Conservation (phyloP, 2,888 invertebrate genomes). For the Salpingus planirostris region DNA sequence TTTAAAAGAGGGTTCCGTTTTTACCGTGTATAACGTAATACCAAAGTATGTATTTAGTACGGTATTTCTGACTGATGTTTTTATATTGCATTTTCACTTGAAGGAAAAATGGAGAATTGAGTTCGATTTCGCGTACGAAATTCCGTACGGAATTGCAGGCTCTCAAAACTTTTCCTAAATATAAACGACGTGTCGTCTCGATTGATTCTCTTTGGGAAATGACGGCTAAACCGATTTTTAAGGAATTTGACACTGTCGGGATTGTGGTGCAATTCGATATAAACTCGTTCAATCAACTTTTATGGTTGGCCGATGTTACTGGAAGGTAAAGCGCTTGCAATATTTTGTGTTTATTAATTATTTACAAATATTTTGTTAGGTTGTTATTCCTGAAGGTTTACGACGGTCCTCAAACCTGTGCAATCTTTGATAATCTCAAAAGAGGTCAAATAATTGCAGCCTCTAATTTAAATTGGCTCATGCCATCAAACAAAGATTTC, state of each 20-base stretch:
- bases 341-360: not conserved
- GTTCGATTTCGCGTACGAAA: conserved; percentile 24
- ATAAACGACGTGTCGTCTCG: too few relatives aligned
- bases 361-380: too few relatives aligned
- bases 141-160: conserved; percentile 19
- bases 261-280: conserved; percentile 52
- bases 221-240: conserved; percentile 46
- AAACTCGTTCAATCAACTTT: conserved; percentile 46
- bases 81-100: not conserved
- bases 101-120: conserved; percentile 28
- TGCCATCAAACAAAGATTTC: too few relatives aligned
- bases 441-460: conserved; percentile 50
- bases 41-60: conserved; percentile 28
- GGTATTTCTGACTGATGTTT: not conserved
- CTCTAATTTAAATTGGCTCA: too few relatives aligned
- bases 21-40: conserved; percentile 54
- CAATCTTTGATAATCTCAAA: conserved; percentile 47
- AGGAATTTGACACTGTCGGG: conserved; percentile 69
- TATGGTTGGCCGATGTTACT: conserved; percentile 50
- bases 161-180: too few relatives aligned
- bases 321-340: conserved; percentile 44
- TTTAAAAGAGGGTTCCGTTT: conserved; percentile 53
- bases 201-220: too few relatives aligned
- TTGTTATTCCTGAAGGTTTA: conserved; percentile 41
- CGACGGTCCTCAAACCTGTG: conserved; percentile 41